phyloP scores from a whole-genome alignment of 2,113 vertebrate species.

The Osmerus eperlanus region DNA sequence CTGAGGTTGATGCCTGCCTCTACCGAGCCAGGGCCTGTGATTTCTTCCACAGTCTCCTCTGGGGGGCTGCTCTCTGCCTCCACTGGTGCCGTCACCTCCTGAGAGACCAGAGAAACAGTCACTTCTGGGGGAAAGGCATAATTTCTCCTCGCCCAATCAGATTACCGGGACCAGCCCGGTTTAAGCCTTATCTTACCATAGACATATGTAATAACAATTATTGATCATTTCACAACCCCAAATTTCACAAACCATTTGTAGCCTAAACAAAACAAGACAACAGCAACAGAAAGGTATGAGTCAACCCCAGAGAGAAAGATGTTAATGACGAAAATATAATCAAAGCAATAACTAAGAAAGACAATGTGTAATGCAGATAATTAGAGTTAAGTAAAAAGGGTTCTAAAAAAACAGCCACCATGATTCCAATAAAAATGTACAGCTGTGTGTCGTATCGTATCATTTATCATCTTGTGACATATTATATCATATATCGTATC shows the following conservation, averaged over 20 bases:
- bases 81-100: constrained; percentile 35
- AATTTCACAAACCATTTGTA: not conserved
- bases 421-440: too few relatives aligned
- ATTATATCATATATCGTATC: too few relatives aligned
- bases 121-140: not conserved
- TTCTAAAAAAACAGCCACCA: too few relatives aligned
- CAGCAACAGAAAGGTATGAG: constrained; percentile 26
- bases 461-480: too few relatives aligned
- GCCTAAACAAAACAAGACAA: not conserved
- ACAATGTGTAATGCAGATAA: not conserved
- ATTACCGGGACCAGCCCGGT: too few relatives aligned
- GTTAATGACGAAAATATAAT: not conserved
- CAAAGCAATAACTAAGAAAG: not conserved
- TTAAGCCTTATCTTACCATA: not conserved
- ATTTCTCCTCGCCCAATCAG: too few relatives aligned
- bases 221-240: not conserved
- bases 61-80: constrained; percentile 38
- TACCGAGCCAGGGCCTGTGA: constrained; percentile 14
- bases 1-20: constrained; percentile 73
- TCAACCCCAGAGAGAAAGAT: constrained; percentile 2
- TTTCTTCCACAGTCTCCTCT: constrained; percentile 28
- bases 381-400: not conserved
- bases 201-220: not conserved
- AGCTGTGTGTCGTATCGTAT: too few relatives aligned
- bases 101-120: constrained; percentile 11